Conservation (phyloP, 2,113 vertebrate genomes). For the Hoplias malabaricus region DNA sequence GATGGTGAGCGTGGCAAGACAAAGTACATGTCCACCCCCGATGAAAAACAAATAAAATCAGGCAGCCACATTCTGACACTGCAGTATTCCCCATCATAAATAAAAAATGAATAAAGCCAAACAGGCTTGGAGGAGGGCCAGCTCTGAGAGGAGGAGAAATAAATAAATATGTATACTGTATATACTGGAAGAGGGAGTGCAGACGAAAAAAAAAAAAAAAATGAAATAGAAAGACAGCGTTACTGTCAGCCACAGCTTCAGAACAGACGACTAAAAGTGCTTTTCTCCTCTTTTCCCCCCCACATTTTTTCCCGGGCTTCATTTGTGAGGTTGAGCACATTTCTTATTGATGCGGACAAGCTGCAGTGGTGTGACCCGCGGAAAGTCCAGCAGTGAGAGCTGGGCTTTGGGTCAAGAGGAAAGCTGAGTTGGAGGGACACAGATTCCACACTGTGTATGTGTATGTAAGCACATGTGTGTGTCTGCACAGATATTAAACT, state of each 20-base stretch:
- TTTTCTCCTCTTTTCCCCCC: conserved; percentile 19
- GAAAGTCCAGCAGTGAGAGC: not conserved
- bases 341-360: conserved; percentile 44
- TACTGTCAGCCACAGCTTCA: not conserved
- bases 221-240: not conserved
- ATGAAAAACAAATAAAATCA: not conserved
- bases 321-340: conserved; percentile 14
- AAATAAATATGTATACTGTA: no score
- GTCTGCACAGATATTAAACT: not conserved
- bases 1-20: conserved; percentile 49
- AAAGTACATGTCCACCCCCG: conserved; percentile 41
- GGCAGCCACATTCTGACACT: conserved; percentile 11
- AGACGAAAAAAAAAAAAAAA: no score
- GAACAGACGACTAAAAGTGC: not conserved
- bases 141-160: not conserved
- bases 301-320: not conserved
- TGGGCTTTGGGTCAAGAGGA: no score
- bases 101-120: conserved; percentile 52
- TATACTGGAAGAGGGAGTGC: no score
- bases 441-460: not conserved
- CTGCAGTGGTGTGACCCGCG: not conserved
- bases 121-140: conserved; percentile 15
- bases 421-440: not conserved
- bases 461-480: not conserved
- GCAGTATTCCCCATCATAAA: conserved; percentile 46